Conservation (phyloP, 2,797 vertebrate species). For the Gallinago stenura region DNA sequence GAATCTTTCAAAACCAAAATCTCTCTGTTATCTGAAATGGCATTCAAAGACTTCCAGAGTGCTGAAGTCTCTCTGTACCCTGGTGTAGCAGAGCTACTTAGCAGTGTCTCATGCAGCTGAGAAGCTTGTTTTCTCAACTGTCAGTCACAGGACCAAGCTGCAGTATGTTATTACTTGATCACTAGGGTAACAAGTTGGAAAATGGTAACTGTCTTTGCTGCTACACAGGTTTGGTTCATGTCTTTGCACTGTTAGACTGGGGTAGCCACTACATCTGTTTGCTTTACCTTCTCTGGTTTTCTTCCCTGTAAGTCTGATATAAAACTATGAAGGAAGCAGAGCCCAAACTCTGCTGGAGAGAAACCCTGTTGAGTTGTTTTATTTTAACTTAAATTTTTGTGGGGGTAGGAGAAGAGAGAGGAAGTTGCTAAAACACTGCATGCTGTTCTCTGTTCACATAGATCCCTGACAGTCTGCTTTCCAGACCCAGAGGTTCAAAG, state of each 20-base stretch:
- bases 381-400: background rate
- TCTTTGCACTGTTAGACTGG: constrained; percentile 6
- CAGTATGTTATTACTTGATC: background rate
- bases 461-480: background rate
- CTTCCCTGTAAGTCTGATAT: background rate
- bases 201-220: background rate
- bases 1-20: background rate
- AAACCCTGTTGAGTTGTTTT: background rate
- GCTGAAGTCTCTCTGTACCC: background rate
- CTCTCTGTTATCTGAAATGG: background rate
- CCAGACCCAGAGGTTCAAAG: background rate
- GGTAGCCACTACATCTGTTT: background rate
- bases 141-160: background rate
- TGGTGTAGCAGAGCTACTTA: background rate
- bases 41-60: background rate
- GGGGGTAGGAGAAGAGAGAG: background rate
- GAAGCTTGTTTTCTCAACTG: constrained; percentile 20
- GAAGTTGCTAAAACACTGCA: background rate
- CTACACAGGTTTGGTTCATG: background rate
- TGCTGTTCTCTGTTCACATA: background rate
- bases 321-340: constrained; percentile 8
- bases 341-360: background rate
- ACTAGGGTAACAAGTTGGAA: constrained; percentile 8
- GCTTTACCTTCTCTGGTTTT: constrained; percentile 32
- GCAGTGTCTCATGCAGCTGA: background rate